Evolutionary conservation across 2,888 invertebrate species (phyloP).

Genomic region (Heteromurus nitidus): DNA sequence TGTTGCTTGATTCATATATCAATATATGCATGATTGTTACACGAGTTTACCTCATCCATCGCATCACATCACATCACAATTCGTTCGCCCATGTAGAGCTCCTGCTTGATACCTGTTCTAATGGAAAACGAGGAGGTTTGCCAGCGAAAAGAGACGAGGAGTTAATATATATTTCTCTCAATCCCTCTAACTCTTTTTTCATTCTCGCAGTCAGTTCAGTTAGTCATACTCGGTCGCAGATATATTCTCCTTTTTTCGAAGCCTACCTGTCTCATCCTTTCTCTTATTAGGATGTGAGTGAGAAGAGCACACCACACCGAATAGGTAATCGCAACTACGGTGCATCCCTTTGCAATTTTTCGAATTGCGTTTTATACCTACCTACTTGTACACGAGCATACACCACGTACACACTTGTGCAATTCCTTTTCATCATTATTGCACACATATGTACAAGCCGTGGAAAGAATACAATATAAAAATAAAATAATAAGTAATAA

Average conservation of each 20-base stretch:
- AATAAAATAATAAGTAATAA: conserved; percentile 23
- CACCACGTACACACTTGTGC: too few species aligned
- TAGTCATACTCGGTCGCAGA: conserved; percentile 56
- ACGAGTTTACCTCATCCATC: too few species aligned
- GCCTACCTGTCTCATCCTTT: conserved; percentile 56
- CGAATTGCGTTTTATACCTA: conserved; percentile 15
- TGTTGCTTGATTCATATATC: background rate
- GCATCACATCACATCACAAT: too few species aligned
- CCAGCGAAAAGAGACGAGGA: background rate
- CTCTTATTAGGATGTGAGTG: conserved; percentile 24
- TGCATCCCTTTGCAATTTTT: conserved; percentile 28
- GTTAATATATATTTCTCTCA: background rate
- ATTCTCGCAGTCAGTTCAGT: too few species aligned
- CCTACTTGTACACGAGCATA: too few species aligned
- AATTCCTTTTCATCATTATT: too few species aligned
- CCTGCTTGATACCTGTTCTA: too few species aligned
- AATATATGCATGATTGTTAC: too few species aligned
- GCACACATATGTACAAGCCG: too few species aligned
- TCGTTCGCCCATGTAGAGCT: too few species aligned
- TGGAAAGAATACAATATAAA: too few species aligned
- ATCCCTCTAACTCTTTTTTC: conserved; percentile 8
- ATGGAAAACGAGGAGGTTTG: too few species aligned
- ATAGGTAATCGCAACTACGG: conserved; percentile 14
- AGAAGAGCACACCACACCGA: conserved; percentile 15
- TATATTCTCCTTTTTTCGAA: conserved; percentile 34